Base-by-base conservation (phyloP, 2,113 vertebrate genomes). In the Cryptomyrus ogoouensis region DNA sequence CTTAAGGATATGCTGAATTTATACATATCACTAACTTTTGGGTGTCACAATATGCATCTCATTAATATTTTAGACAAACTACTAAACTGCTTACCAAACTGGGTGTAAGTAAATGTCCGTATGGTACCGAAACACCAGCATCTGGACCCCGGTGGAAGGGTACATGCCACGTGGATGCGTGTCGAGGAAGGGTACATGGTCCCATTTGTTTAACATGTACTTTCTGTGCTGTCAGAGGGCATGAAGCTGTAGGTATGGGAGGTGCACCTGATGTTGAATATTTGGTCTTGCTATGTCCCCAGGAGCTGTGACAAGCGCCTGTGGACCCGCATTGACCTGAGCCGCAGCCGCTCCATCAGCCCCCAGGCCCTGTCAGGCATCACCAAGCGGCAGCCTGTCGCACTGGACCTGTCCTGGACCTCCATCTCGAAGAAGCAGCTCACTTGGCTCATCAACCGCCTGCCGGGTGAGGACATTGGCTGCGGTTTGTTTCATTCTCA, bases 371-470 rank as follows among this genome's bases (percentile, higher is more conserved):
- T 99, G 93, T 97, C 98, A 0, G 97, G 98, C 80, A 98, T 99
- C 93, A 95, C 98, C 93, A 98, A 98, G 95, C 96, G 97, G 31
- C 98, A 99, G 91, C 98, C 98, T 0, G 92, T 96, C 88, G 97
- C 96, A 88, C 97, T 99, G 0, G 98, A 99, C 94, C 97, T 99
- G 91, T 99, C 98, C 92, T 99, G 98, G 98, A 99, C 98, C 87
- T 97, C 98, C 27, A 95, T 99, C 92, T 98, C 98, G 92, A 99
- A 98, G 94, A 99, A 98, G 90, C 98, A 99, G 93, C 97, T 99
- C 52, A 97, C 96, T 4, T 99, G 98, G 96, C 96, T 99, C 0
- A 97, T 99, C 93, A 97, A 97, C 92, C 96, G 98, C 91, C 96
- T 99, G 17, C 97, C 98, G 93, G 97, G 98, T 98, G 94, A 94